phyloP scores from a whole-genome alignment of 2,888 invertebrate genomes.

The Prosopocoilus inquinatus region DNA sequence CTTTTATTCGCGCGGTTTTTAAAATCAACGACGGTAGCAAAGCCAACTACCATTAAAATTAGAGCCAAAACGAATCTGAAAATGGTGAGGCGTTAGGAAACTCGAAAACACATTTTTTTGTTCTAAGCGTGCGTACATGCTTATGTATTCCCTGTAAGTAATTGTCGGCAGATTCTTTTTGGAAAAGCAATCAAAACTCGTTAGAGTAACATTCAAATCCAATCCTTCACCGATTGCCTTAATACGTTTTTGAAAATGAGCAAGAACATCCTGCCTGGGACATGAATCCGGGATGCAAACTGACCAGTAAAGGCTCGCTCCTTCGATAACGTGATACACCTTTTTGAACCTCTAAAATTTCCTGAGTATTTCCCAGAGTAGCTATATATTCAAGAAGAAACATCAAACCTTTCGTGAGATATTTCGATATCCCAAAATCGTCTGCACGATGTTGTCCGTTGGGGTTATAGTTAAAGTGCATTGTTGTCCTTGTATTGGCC shows the following conservation, averaged over 20 bases:
- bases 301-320: conserved; percentile 39
- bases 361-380: background rate
- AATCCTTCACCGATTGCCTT: conserved; percentile 37
- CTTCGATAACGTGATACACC: conserved; percentile 31
- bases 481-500: conserved; percentile 46
- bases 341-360: conserved; percentile 34
- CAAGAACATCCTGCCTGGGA: conserved; percentile 38
- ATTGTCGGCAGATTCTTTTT: conserved; percentile 33
- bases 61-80: background rate
- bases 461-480: conserved; percentile 43
- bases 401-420: conserved; percentile 34
- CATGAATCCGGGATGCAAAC: conserved; percentile 52
- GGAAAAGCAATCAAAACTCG: conserved; percentile 37
- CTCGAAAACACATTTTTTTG: background rate
- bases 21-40: no score
- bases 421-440: conserved; percentile 34
- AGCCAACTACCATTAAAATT: background rate
- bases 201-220: conserved; percentile 33
- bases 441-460: conserved; percentile 26
- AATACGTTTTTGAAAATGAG: conserved; percentile 39
- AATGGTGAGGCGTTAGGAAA: background rate
- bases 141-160: conserved; percentile 32
- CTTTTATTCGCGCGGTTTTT: background rate
- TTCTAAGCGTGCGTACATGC: conserved; percentile 32
- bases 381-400: background rate